Evolutionary conservation across 2,888 invertebrate species (phyloP).

Genomic region (Pristionchus entomophagus): DNA sequence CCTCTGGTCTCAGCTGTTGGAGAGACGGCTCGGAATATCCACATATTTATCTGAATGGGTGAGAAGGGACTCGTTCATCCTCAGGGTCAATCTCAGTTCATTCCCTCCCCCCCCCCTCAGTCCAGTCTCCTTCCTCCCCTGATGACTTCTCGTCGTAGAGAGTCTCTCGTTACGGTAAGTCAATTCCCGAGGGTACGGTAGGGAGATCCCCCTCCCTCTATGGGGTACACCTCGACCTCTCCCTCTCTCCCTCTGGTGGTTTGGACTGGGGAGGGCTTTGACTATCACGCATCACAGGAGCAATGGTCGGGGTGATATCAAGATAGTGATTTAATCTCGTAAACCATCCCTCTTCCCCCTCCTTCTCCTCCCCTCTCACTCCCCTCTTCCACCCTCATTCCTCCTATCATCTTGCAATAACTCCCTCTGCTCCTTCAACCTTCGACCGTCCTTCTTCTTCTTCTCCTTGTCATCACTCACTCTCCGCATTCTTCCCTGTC

Average conservation of each 20-base stretch:
- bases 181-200: not conserved
- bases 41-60: slow-evolving; percentile 40
- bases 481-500: slow-evolving; percentile 34
- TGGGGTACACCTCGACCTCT: not conserved
- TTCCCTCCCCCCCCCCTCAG: too few species aligned
- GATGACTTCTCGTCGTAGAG: not conserved
- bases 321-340: not conserved
- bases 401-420: not conserved
- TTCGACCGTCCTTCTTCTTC: slow-evolving; percentile 14
- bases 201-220: not conserved
- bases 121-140: not conserved
- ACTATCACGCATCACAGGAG: not conserved
- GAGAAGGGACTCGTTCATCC: not conserved
- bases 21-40: not conserved
- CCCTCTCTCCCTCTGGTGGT: not conserved
- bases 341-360: not conserved
- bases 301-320: slow-evolving; percentile 18
- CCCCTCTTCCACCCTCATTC: not conserved
- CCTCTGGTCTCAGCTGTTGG: not conserved
- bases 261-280: not conserved
- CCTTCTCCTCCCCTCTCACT: slow-evolving; percentile 25
- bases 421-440: slow-evolving; percentile 19
- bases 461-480: slow-evolving; percentile 14
- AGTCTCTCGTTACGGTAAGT: slow-evolving; percentile 25
- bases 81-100: slow-evolving; percentile 8